Conservation (phyloP, 2,888 invertebrate species). For the Trichopoda pennipes region DNA sequence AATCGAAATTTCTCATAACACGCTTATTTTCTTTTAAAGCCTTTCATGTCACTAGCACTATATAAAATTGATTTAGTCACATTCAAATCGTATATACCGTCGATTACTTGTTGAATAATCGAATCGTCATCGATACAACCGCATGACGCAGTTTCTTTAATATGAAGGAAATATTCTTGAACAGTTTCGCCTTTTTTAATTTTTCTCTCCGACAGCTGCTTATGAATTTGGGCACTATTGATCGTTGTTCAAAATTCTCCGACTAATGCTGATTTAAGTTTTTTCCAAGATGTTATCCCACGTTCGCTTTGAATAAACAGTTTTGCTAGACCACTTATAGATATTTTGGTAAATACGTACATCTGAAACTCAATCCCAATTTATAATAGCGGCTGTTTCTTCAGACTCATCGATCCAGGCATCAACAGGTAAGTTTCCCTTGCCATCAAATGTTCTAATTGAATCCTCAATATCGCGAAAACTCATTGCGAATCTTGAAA, state of each 20-base stretch:
- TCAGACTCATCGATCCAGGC: slow-evolving; percentile 50
- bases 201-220: slow-evolving; percentile 67
- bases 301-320: slow-evolving; percentile 43
- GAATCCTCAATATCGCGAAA: slow-evolving; percentile 60
- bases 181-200: slow-evolving; percentile 75
- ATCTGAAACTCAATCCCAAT: slow-evolving; percentile 57
- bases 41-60: slow-evolving; percentile 48
- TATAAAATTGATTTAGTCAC: slow-evolving; percentile 63
- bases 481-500: slow-evolving; percentile 39
- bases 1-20: slow-evolving; percentile 34
- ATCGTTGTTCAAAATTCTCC: slow-evolving; percentile 56
- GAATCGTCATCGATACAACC: slow-evolving; percentile 74
- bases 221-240: slow-evolving; percentile 54
- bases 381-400: slow-evolving; percentile 44
- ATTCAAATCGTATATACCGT: slow-evolving; percentile 74
- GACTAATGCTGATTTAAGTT: slow-evolving; percentile 35
- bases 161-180: slow-evolving; percentile 76
- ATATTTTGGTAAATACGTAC: slow-evolving; percentile 62
- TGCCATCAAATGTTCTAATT: slow-evolving; percentile 52
- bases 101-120: slow-evolving; percentile 77
- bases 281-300: slow-evolving; percentile 52
- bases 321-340: slow-evolving; percentile 56
- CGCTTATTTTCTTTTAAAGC: slow-evolving; percentile 56
- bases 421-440: slow-evolving; percentile 28
- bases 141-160: slow-evolving; percentile 76